Evolutionary conservation across 2,113 vertebrate genomes (phyloP).

Genomic region (Pseudopodoces humilis): DNA sequence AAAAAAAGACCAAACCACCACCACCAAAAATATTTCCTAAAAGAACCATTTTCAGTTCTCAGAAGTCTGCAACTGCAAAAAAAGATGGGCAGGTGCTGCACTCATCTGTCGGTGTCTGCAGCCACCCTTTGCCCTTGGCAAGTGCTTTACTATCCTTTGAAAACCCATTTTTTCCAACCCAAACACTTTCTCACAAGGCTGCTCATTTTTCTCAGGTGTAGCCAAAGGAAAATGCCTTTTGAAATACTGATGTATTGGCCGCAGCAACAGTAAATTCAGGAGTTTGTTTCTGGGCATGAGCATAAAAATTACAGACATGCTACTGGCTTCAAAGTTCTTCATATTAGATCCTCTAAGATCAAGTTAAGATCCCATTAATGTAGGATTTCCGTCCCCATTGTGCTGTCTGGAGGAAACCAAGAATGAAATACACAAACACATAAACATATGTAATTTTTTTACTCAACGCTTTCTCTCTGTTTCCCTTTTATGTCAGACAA

Average conservation of each 20-base stretch:
- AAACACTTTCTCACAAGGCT: background rate
- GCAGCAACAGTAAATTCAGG: background rate
- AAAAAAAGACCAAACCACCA: background rate
- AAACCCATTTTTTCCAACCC: background rate
- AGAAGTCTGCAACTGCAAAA: background rate
- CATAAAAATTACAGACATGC: background rate
- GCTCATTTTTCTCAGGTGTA: background rate
- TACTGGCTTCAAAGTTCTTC: background rate
- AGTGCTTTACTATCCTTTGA: background rate
- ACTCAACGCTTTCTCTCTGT: background rate
- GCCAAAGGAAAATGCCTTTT: background rate
- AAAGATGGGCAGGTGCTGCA: background rate
- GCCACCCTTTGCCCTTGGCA: background rate
- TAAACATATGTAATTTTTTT: background rate
- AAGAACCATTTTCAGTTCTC: background rate
- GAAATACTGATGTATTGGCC: background rate
- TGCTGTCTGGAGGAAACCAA: background rate
- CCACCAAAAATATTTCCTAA: no score
- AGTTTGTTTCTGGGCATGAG: background rate
- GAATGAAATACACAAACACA: background rate
- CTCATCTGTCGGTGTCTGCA: background rate
- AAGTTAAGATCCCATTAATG: background rate
- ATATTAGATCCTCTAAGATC: background rate
- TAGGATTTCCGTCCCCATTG: background rate
- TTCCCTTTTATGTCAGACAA: background rate